Evolutionary conservation across 2,797 vertebrate species (phyloP).

Genomic region (Sebastiscus tertius): DNA sequence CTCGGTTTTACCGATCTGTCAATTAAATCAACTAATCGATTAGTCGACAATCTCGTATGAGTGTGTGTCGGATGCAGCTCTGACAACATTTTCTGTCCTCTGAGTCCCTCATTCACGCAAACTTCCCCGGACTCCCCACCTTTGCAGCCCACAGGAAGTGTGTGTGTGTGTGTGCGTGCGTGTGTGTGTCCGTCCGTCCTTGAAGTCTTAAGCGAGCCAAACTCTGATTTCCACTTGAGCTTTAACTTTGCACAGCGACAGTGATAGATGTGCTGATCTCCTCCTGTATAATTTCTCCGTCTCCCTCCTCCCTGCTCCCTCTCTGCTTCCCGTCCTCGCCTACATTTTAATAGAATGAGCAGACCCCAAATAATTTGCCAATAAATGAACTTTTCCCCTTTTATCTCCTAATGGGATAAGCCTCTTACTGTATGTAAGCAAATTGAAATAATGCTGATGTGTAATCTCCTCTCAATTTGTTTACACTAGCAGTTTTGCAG

Average conservation of each 20-base stretch:
- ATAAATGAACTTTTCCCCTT: conserved; percentile 40
- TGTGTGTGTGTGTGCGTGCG: neutral
- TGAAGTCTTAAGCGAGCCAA: conserved; percentile 61
- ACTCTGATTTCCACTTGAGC: conserved; percentile 58
- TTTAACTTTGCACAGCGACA: conserved; percentile 64
- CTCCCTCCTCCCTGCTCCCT: neutral
- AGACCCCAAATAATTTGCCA: conserved; percentile 27
- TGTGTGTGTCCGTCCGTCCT: conserved; percentile 52
- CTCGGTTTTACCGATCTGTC: too few relatives aligned
- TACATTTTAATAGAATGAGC: conserved; percentile 31
- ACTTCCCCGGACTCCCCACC: neutral
- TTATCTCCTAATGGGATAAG: conserved; percentile 37
- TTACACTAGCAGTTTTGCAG: conserved; percentile 47
- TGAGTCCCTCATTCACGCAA: neutral
- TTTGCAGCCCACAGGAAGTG: conserved; percentile 10
- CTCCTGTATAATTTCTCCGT: conserved; percentile 40
- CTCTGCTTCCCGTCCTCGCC: neutral
- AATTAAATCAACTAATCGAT: too few relatives aligned
- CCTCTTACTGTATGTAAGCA: conserved; percentile 33
- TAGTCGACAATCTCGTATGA: too few relatives aligned
- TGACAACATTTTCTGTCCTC: conserved; percentile 9
- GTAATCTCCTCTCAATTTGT: conserved; percentile 46
- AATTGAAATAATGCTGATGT: conserved; percentile 55
- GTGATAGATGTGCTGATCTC: conserved; percentile 76
- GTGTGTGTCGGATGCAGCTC: neutral